phyloP scores from a whole-genome alignment of 2,888 invertebrate genomes.

The Luperina nickerlii region DNA sequence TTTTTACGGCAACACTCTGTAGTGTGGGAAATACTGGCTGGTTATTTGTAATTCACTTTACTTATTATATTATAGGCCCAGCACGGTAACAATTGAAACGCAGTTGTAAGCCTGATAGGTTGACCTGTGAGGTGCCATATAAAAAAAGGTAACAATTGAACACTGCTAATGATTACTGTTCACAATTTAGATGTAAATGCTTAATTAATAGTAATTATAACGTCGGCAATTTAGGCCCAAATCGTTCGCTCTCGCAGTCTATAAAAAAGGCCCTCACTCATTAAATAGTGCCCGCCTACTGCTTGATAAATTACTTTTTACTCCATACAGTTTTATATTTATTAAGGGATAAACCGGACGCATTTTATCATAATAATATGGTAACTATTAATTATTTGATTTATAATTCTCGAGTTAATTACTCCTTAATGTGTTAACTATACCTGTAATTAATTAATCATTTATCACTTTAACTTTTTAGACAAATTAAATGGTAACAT shows the following conservation, averaged over 20 bases:
- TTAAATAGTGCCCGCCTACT: slow-evolving; percentile 33
- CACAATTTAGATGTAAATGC: background rate
- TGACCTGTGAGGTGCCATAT: background rate
- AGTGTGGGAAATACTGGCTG: slow-evolving; percentile 56
- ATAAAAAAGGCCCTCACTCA: slow-evolving; percentile 2
- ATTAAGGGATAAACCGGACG: slow-evolving; percentile 27
- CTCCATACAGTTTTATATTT: slow-evolving; percentile 23
- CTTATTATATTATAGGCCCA: background rate
- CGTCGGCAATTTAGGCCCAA: slow-evolving; percentile 14
- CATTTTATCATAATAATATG: slow-evolving; percentile 39
- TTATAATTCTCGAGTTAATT: slow-evolving; percentile 42
- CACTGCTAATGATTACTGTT: background rate
- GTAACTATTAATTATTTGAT: slow-evolving; percentile 45
- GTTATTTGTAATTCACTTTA: slow-evolving; percentile 16
- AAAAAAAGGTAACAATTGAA: background rate
- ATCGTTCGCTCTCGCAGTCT: slow-evolving; percentile 9
- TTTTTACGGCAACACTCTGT: slow-evolving; percentile 39
- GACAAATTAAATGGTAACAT: slow-evolving; percentile 19
- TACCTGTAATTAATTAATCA: slow-evolving; percentile 44
- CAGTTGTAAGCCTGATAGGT: background rate
- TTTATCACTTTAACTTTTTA: slow-evolving; percentile 44
- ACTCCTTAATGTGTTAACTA: slow-evolving; percentile 28
- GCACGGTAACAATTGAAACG: background rate
- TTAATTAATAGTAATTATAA: slow-evolving; percentile 19
- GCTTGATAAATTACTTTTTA: slow-evolving; percentile 45